Conservation (phyloP, 2,797 vertebrate species). For the Botia kubotai region DNA sequence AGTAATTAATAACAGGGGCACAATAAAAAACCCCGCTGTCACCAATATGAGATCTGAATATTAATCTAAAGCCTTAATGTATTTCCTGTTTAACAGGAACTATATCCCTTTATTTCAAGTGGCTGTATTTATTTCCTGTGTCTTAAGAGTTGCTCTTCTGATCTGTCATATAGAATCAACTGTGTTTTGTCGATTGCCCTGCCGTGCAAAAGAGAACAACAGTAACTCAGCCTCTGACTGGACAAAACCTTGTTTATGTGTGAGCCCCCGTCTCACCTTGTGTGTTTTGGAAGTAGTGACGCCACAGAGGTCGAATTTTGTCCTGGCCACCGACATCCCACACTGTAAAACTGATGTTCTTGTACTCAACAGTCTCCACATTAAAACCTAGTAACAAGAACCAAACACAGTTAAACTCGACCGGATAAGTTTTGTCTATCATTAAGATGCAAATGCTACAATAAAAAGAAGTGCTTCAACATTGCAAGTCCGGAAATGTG, state of each 20-base stretch:
- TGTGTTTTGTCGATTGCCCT: not conserved
- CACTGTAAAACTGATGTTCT: slow-evolving; percentile 98
- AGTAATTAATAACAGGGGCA: slow-evolving; percentile 7
- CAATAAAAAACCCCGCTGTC: not conserved
- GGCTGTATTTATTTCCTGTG: not conserved
- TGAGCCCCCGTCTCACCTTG: slow-evolving; percentile 82
- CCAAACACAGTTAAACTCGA: not conserved
- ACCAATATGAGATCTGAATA: not conserved
- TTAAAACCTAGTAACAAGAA: slow-evolving; percentile 85
- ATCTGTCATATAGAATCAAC: too few species aligned
- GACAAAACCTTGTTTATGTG: not conserved
- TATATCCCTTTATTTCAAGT: not conserved
- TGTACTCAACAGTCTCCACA: slow-evolving; percentile 97
- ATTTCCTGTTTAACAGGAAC: not conserved
- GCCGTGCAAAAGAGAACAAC: not conserved
- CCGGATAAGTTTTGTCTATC: slow-evolving; percentile 17
- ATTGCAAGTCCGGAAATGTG: slow-evolving; percentile 10
- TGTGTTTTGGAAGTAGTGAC: slow-evolving; percentile 98
- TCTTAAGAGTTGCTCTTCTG: not conserved
- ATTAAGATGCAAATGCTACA: not conserved
- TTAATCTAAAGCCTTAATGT: slow-evolving; percentile 4
- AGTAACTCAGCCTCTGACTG: not conserved
- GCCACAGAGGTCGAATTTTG: slow-evolving; percentile 97
- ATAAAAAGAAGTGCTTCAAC: not conserved
- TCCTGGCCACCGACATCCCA: slow-evolving; percentile 99